phyloP scores from a whole-genome alignment of 2,888 invertebrate species.

The Micoletzkya japonica region DNA sequence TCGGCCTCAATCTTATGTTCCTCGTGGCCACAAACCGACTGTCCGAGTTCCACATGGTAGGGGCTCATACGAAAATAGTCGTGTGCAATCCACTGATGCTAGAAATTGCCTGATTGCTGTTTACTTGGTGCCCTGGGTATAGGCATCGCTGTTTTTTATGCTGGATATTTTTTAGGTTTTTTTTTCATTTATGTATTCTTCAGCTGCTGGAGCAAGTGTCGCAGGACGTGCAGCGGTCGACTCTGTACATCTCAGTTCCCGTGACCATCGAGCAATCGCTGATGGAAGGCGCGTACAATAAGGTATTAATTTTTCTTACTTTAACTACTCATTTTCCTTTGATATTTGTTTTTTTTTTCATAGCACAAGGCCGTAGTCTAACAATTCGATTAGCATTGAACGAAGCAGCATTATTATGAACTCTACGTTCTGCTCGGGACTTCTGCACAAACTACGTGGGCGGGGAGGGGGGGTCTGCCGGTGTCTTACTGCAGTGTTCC shows the following conservation, averaged over 20 bases:
- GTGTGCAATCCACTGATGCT: background rate
- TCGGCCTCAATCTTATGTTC: slow-evolving; percentile 90
- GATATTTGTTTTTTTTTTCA: background rate
- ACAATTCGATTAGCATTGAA: too few relatives aligned
- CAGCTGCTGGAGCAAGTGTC: slow-evolving; percentile 80
- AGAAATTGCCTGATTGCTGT: too few relatives aligned
- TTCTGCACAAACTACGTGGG: too few relatives aligned
- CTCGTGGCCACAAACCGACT: slow-evolving; percentile 91
- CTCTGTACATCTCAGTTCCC: slow-evolving; percentile 91
- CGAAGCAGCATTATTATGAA: too few relatives aligned
- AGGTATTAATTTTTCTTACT: slow-evolving; percentile 67
- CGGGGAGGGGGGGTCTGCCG: too few relatives aligned
- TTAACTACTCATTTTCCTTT: background rate
- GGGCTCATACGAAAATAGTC: slow-evolving; percentile 28
- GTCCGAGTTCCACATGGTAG: slow-evolving; percentile 91
- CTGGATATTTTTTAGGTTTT: too few relatives aligned
- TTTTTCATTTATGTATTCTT: slow-evolving; percentile 30
- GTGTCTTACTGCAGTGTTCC: too few relatives aligned
- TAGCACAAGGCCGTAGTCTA: background rate
- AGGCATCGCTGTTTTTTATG: background rate
- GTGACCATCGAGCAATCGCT: slow-evolving; percentile 94
- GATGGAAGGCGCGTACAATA: slow-evolving; percentile 99
- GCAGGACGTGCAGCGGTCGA: slow-evolving; percentile 85
- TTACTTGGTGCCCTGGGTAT: too few relatives aligned
- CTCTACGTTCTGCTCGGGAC: too few relatives aligned